Evolutionary conservation across 1,140 invertebrate genomes (phyloP).

Genomic region (Magallana angulata): DNA sequence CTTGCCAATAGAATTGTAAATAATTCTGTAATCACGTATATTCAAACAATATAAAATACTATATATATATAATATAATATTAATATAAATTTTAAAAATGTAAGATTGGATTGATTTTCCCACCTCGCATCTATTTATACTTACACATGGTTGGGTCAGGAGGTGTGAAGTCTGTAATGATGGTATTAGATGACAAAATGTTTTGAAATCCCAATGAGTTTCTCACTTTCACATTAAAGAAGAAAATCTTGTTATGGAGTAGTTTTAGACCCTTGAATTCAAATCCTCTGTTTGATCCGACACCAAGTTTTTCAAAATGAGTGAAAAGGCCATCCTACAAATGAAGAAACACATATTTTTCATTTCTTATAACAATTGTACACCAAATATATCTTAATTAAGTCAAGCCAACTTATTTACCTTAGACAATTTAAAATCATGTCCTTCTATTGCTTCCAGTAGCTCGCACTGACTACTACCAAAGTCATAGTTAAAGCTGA

Average conservation of each 20-base stretch:
- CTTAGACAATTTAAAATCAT: constrained; percentile 55
- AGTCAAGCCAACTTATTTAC: constrained; percentile 42
- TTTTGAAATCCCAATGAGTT: constrained; percentile 62
- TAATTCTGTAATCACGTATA: too few species aligned
- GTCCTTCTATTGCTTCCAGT: constrained; percentile 63
- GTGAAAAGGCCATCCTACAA: constrained; percentile 49
- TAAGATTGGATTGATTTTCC: too few species aligned
- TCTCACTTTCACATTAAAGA: constrained; percentile 62
- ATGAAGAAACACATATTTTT: neutral
- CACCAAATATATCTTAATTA: too few species aligned
- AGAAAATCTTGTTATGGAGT: constrained; percentile 62
- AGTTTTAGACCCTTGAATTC: constrained; percentile 50
- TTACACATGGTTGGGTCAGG: constrained; percentile 59
- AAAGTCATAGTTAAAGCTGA: constrained; percentile 70
- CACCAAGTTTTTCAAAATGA: constrained; percentile 64
- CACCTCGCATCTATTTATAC: too few species aligned
- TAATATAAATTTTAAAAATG: too few species aligned
- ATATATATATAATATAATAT: too few species aligned
- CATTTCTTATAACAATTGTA: too few species aligned
- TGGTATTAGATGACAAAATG: constrained; percentile 61
- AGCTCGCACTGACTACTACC: constrained; percentile 56
- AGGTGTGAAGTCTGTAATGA: constrained; percentile 66
- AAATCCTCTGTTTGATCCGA: constrained; percentile 60
- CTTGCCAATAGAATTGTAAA: too few species aligned
- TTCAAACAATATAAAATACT: too few species aligned